Evolutionary conservation across 1,140 invertebrate species (phyloP).

Genomic region (Armadillidium nasatum): DNA sequence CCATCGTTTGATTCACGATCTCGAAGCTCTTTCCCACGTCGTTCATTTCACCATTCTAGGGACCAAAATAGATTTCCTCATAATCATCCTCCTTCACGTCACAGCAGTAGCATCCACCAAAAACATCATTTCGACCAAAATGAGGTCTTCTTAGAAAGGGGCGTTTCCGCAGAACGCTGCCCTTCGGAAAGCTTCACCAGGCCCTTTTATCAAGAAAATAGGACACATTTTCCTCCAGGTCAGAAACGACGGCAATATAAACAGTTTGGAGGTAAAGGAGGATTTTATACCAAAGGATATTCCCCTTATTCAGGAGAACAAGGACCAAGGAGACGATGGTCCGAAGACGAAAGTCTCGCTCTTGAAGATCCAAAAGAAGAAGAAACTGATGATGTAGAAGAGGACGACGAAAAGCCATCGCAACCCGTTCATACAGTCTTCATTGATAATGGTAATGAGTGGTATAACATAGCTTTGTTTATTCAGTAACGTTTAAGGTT

Average conservation of each 20-base stretch:
- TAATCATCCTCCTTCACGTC: not conserved
- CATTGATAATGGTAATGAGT: constrained; percentile 33
- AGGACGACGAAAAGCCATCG: constrained; percentile 27
- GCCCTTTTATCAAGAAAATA: not conserved
- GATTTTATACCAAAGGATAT: not conserved
- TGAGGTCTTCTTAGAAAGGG: not conserved
- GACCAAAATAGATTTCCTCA: not conserved
- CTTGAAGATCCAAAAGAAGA: constrained; percentile 16
- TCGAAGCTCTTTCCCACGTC: not conserved
- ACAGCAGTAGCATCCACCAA: not conserved
- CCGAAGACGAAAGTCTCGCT: constrained; percentile 27
- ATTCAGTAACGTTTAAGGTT: not conserved
- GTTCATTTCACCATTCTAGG: not conserved
- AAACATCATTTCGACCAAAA: too few relatives aligned
- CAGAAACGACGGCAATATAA: constrained; percentile 2
- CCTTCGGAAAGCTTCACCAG: not conserved
- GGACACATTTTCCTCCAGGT: not conserved
- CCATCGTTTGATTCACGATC: not conserved
- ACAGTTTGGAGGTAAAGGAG: constrained; percentile 2
- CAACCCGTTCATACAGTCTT: constrained; percentile 36
- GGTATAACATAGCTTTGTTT: not conserved
- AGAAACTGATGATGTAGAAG: constrained; percentile 14
- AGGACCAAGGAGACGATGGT: not conserved
- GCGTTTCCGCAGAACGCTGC: not conserved
- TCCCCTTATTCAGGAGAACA: not conserved